Conservation (phyloP, 2,888 invertebrate species). For the Thereva unica region DNA sequence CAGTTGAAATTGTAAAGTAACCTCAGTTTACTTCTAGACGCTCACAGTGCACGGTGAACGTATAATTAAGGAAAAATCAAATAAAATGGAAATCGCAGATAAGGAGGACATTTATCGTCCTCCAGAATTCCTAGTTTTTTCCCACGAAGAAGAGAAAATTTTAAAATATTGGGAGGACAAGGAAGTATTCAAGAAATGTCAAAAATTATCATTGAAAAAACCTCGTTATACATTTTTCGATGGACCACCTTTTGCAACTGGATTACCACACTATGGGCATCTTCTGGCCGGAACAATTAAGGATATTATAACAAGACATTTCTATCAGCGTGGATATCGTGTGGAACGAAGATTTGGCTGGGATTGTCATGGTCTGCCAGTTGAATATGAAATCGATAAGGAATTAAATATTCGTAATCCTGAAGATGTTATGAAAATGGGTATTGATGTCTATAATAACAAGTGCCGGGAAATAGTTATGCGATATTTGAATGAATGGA, state of each 20-base stretch:
- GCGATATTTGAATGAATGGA: slow-evolving; percentile 89
- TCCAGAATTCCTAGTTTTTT: slow-evolving; percentile 54
- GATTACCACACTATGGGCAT: slow-evolving; percentile 95
- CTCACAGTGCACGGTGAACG: not conserved
- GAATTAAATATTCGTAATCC: slow-evolving; percentile 86
- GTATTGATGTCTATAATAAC: slow-evolving; percentile 87
- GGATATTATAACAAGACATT: slow-evolving; percentile 91
- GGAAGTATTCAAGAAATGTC: slow-evolving; percentile 81
- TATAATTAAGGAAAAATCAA: not conserved
- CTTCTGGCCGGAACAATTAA: slow-evolving; percentile 95
- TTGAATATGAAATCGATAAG: slow-evolving; percentile 88
- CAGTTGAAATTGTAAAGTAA: not conserved
- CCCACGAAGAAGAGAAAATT: slow-evolving; percentile 80
- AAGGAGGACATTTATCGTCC: slow-evolving; percentile 37
- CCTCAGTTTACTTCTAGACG: not conserved
- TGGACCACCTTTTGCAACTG: slow-evolving; percentile 97
- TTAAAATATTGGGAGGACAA: slow-evolving; percentile 81
- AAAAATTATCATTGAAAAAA: slow-evolving; percentile 80
- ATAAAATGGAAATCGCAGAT: slow-evolving; percentile 58
- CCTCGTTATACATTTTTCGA: slow-evolving; percentile 85
- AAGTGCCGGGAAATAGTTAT: slow-evolving; percentile 94
- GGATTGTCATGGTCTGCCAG: slow-evolving; percentile 95
- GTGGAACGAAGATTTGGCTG: slow-evolving; percentile 91
- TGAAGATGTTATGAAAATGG: slow-evolving; percentile 90
- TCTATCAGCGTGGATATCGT: slow-evolving; percentile 84